Base-by-base conservation (phyloP, 2,797 vertebrate species). In the Aulostomus chinensis region DNA sequence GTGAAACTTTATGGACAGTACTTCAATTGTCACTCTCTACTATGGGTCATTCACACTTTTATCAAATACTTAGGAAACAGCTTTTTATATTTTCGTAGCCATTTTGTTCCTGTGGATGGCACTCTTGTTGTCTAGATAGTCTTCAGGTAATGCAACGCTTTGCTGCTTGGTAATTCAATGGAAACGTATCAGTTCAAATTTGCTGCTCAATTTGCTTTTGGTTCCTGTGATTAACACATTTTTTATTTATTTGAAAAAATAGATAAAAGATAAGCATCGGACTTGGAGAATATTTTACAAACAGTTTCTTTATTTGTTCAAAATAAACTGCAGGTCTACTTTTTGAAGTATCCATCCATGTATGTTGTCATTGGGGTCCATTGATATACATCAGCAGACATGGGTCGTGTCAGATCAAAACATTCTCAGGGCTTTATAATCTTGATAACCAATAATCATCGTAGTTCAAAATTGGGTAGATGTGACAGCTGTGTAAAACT, bases 1-100 rank as follows among this genome's bases (percentile, higher is more conserved):
- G 29, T 68, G 54, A 66, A 57, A 81, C 65, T 59, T 60, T 76
- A 49, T 71, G 70, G 72, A 77, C 67, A 80, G 67, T 40, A 16
- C 35, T 37, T n/a, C 10, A 25, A 56, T 58, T 60, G 40, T 66
- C 10, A 32, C 13, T n/a, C 7, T 28, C 17, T 37, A 4, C 25
- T 15, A 4, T 24, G 10, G 34, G n/a, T 55, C 43, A 45, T 46
- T 45, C 29, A 31, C 26, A 8, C 1, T 50, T 59, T 13, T 18
- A 72, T 67, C 41, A 53, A 48, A 73, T 57, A 45, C 48, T 17
- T 25, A 18, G 15, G 31, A n/a, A 17, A 51, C 28, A 67, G 20
- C 20, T 79, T 47, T 56, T 20, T 28, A 45, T 15, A 54, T 72
- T 34, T 22, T 36, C 41, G 75, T 68, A 47, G 59, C 62, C 70